These are phyloP conservation scores for Geotrypetes seraphini DNA, from an alignment of 2,797 vertebrate species.

Conservation along the genomic window DNA sequence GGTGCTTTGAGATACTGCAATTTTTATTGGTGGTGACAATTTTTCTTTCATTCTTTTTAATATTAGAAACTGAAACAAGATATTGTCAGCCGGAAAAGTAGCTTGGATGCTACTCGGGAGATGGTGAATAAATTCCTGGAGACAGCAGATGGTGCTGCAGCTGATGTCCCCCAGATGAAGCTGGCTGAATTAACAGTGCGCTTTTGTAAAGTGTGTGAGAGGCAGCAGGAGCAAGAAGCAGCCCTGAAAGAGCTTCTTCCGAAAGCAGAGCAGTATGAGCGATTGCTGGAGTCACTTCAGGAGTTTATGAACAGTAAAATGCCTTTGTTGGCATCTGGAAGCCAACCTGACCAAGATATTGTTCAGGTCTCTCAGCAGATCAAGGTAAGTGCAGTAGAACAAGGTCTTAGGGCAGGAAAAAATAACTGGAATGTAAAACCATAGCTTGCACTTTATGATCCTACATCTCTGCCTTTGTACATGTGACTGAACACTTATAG, in stretches of 20 bases:
- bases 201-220: conserved; percentile 62
- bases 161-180: conserved; percentile 65
- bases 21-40: not conserved
- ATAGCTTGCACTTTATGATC: too few species aligned
- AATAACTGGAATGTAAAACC: too few species aligned
- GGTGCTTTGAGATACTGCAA: not conserved
- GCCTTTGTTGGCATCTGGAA: conserved; percentile 63
- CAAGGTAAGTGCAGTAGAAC: conserved; percentile 57
- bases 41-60: not conserved
- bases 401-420: too few species aligned
- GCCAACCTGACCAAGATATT: conserved; percentile 78
- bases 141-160: conserved; percentile 66
- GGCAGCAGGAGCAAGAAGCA: conserved; percentile 65
- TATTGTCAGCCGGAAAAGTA: conserved; percentile 80
- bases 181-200: conserved; percentile 61
- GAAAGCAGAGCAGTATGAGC: conserved; percentile 77
- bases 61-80: conserved; percentile 88
- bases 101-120: conserved; percentile 80
- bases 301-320: conserved; percentile 68
- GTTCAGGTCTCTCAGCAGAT: conserved; percentile 79
- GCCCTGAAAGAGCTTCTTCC: conserved; percentile 74
- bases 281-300: conserved; percentile 66
- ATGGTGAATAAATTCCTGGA: conserved; percentile 74
- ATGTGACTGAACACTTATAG: too few species aligned
- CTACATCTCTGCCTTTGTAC: too few species aligned